Conservation (phyloP, 1,140 invertebrate species). For the Trichomalopsis sarcophagae region DNA sequence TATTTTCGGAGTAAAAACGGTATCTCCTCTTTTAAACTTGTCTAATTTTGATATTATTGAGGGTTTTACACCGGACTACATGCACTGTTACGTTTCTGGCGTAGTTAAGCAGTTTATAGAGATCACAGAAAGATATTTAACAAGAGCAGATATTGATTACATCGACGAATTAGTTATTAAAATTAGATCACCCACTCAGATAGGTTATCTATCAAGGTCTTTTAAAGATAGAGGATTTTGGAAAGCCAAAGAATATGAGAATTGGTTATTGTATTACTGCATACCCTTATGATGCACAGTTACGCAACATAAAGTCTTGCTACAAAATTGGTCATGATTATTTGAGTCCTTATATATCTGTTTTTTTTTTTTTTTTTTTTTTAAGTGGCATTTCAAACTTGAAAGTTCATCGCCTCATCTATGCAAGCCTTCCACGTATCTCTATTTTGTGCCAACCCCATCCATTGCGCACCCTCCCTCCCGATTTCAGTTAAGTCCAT, state of each 20-base stretch:
- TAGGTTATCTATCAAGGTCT: background rate
- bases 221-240: background rate
- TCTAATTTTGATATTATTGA: slow-evolving; percentile 19
- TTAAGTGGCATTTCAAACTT: too few relatives aligned
- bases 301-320: background rate
- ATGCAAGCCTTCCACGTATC: too few relatives aligned
- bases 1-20: background rate
- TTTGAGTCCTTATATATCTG: background rate
- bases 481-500: too few relatives aligned
- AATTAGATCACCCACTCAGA: background rate
- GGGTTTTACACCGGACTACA: slow-evolving; percentile 10
- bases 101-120: slow-evolving; percentile 10
- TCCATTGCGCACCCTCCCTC: too few relatives aligned
- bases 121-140: background rate
- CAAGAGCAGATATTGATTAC: background rate
- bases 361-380: too few relatives aligned
- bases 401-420: too few relatives aligned
- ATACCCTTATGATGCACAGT: background rate
- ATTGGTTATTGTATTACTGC: slow-evolving; percentile 3
- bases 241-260: slow-evolving; percentile 11
- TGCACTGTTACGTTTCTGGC: background rate
- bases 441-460: too few relatives aligned
- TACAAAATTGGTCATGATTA: slow-evolving; percentile 11
- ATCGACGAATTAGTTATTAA: background rate
- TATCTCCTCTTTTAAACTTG: background rate